Percentiles rank a stretch among this genome's conserved stretches.
Evolutionary conservation across 2,888 invertebrate genomes (phyloP).

Genomic region (Morinoia aosen): DNA sequence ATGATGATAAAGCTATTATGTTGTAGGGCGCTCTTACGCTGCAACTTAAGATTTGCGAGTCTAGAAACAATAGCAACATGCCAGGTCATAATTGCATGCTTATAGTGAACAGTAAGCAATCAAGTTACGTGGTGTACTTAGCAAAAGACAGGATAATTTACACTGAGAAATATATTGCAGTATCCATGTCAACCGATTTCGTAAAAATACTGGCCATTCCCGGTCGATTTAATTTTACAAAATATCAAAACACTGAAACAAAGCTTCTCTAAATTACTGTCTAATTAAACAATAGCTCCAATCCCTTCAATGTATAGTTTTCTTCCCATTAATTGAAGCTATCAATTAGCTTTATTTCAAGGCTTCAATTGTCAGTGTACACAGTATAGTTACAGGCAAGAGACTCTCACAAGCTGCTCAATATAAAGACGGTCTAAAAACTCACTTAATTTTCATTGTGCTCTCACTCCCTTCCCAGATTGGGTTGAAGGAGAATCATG

Average conservation of each 20-base stretch:
- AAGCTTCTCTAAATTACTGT: background rate
- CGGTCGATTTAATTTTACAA: background rate
- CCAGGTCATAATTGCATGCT: background rate
- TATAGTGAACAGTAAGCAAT: background rate
- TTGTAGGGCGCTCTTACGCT: background rate
- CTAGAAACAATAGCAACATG: background rate
- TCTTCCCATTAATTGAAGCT: no score
- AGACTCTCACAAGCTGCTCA: no score
- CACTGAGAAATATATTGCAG: background rate
- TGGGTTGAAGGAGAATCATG: no score
- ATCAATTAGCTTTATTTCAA: no score
- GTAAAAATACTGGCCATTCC: background rate
- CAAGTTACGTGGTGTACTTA: background rate
- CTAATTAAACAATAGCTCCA: no score
- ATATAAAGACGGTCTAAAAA: no score
- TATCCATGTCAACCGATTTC: background rate
- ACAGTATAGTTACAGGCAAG: no score
- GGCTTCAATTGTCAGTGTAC: no score
- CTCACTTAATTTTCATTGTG: no score
- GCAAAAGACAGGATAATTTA: background rate
- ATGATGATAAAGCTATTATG: background rate
- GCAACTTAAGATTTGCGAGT: background rate
- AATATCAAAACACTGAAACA: background rate
- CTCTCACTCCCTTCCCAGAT: no score
- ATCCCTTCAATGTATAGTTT: no score